Evolutionary conservation across 1,140 invertebrate species (phyloP).

Genomic region (Globodera rostochiensis): DNA sequence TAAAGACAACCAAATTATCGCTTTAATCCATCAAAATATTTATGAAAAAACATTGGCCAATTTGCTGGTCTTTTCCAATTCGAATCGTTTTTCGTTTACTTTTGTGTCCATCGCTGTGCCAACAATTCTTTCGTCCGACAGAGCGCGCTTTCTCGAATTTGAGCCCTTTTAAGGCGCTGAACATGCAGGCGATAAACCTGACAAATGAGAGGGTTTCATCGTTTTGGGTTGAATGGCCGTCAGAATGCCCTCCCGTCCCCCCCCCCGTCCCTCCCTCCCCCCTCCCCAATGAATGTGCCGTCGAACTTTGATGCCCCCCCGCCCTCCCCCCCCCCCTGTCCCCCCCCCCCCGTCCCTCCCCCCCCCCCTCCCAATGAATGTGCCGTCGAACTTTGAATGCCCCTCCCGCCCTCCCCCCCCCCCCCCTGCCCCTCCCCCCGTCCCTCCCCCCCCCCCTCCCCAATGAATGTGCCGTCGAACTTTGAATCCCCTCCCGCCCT

Average conservation of each 20-base stretch:
- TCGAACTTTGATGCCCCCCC: too few relatives aligned
- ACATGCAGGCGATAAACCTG: conserved; percentile 1
- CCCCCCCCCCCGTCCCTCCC: too few relatives aligned
- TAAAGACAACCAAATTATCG: neutral
- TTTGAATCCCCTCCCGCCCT: too few relatives aligned
- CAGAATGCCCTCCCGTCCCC: too few relatives aligned
- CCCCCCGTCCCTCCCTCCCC: too few relatives aligned
- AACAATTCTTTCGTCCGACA: neutral
- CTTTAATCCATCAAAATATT: neutral
- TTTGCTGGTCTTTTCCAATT: neutral
- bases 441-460: too few relatives aligned
- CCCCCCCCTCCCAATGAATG: too few relatives aligned
- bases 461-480: neutral
- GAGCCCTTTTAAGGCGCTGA: neutral
- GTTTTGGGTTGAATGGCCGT: too few relatives aligned
- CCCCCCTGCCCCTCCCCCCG: too few relatives aligned
- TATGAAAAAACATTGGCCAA: neutral
- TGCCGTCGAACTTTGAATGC: too few relatives aligned
- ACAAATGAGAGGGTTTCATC: neutral
- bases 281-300: neutral
- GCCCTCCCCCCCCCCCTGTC: too few relatives aligned
- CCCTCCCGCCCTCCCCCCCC: too few relatives aligned
- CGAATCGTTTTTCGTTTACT: neutral
- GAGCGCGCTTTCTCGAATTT: neutral
- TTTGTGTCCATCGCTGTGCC: neutral